Conservation (phyloP, 2,888 invertebrate species). For the Erebia ligea region DNA sequence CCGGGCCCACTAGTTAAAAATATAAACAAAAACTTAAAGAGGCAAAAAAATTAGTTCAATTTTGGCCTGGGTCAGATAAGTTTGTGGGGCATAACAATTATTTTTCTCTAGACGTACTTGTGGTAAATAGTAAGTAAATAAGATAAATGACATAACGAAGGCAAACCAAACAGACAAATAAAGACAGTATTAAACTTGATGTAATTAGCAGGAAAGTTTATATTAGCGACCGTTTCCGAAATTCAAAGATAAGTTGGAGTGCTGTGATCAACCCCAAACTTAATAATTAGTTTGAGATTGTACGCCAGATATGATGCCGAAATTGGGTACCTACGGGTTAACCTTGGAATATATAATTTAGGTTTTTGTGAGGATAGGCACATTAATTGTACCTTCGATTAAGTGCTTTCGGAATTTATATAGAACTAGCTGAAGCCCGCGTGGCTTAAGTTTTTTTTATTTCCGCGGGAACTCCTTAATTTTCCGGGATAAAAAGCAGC, state of each 20-base stretch:
- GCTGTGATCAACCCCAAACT: conserved; percentile 22
- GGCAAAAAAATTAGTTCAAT: too few relatives aligned
- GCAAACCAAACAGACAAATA: background rate
- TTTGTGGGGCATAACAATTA: too few relatives aligned
- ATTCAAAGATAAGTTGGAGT: conserved; percentile 29
- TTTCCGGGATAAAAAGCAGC: too few relatives aligned
- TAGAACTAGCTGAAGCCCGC: too few relatives aligned
- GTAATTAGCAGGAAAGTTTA: conserved; percentile 19
- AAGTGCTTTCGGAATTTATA: background rate
- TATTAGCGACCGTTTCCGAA: conserved; percentile 19
- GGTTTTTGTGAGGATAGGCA: background rate
- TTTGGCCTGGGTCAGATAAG: too few relatives aligned
- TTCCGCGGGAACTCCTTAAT: too few relatives aligned
- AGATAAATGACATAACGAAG: background rate
- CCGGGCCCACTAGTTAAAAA: too few relatives aligned
- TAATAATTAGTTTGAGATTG: conserved; percentile 38
- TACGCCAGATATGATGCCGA: conserved; percentile 25
- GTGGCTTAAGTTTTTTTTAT: too few relatives aligned
- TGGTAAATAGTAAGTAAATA: too few relatives aligned
- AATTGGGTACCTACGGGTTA: conserved; percentile 4
- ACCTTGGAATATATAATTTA: background rate
- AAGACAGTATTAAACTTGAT: conserved; percentile 1
- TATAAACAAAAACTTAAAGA: too few relatives aligned
- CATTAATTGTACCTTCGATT: background rate
- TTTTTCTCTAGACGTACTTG: too few relatives aligned